phyloP scores from a whole-genome alignment of 92 coral and sea anemone genomes.

The Virgularia gustaviana region DNA sequence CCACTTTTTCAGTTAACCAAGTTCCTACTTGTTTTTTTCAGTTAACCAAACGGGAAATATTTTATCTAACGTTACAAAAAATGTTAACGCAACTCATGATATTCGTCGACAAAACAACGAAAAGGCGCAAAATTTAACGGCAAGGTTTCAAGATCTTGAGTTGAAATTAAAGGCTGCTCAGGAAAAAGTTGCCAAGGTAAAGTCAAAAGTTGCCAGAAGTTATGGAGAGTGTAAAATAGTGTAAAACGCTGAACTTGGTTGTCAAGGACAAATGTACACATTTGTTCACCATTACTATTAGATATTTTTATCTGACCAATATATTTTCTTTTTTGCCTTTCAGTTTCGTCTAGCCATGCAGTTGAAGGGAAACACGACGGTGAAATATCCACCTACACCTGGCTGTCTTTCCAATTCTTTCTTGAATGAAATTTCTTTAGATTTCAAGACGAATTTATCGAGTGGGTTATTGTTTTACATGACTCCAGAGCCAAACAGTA shows the following conservation, averaged over 20 bases:
- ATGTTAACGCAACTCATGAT: conserved; percentile 43
- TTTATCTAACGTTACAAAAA: conserved; percentile 50
- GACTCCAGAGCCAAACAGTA: conserved; percentile 51
- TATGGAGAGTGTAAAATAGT: too few relatives aligned
- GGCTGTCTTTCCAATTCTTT: conserved; percentile 58
- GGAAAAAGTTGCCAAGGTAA: conserved; percentile 83
- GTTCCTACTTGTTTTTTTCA: conserved; percentile 1
- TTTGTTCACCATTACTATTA: too few relatives aligned
- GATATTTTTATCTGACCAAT: not conserved
- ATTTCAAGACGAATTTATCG: conserved; percentile 69
- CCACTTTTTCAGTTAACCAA: not conserved
- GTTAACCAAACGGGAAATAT: conserved; percentile 56
- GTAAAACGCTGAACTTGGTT: too few relatives aligned
- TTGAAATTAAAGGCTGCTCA: conserved; percentile 65
- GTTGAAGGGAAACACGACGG: conserved; percentile 71
- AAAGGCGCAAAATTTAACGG: conserved; percentile 50
- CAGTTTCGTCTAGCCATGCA: conserved; percentile 88
- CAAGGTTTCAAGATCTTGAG: conserved; percentile 58
- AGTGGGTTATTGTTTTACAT: conserved; percentile 73
- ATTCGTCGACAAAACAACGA: conserved; percentile 59
- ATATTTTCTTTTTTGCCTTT: not conserved
- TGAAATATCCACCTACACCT: conserved; percentile 69
- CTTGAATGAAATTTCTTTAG: conserved; percentile 71
- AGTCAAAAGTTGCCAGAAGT: not conserved
- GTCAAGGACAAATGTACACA: too few relatives aligned